Conservation (phyloP, 2,113 vertebrate genomes). For the Tinamus guttatus region DNA sequence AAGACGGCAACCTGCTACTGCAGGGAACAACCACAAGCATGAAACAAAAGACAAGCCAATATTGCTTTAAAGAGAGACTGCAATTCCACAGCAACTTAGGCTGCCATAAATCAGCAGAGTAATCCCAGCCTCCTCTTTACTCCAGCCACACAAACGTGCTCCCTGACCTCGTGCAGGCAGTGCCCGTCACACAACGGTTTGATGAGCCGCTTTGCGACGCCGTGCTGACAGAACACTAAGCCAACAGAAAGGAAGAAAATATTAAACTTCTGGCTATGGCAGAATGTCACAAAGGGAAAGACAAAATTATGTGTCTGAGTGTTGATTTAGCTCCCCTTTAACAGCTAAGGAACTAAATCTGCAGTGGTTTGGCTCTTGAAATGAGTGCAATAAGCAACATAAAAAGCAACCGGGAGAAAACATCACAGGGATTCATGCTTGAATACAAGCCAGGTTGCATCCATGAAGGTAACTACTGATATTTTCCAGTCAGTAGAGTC, state of each 20-base stretch:
- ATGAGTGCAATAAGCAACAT: neutral
- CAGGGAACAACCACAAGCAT: neutral
- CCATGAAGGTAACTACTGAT: neutral
- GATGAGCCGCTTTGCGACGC: neutral
- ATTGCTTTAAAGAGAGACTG: neutral
- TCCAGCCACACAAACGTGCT: neutral
- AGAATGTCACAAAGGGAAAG: neutral
- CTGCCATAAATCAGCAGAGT: neutral
- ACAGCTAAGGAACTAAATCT: neutral
- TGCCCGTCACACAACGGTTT: neutral
- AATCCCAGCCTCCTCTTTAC: neutral
- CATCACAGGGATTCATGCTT: neutral
- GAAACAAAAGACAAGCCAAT: neutral
- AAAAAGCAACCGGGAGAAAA: neutral
- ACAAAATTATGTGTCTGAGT: fast-evolving
- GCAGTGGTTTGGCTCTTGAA: neutral
- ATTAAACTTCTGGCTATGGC: neutral
- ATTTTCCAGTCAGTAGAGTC: neutral
- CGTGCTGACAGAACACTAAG: neutral
- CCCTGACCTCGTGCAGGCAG: neutral
- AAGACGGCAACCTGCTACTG: neutral
- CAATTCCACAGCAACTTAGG: neutral
- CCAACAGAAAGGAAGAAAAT: neutral
- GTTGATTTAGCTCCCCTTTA: neutral
- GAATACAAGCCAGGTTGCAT: neutral